Conservation (phyloP, 2,888 invertebrate genomes). For the Pristionchus mayeri region DNA sequence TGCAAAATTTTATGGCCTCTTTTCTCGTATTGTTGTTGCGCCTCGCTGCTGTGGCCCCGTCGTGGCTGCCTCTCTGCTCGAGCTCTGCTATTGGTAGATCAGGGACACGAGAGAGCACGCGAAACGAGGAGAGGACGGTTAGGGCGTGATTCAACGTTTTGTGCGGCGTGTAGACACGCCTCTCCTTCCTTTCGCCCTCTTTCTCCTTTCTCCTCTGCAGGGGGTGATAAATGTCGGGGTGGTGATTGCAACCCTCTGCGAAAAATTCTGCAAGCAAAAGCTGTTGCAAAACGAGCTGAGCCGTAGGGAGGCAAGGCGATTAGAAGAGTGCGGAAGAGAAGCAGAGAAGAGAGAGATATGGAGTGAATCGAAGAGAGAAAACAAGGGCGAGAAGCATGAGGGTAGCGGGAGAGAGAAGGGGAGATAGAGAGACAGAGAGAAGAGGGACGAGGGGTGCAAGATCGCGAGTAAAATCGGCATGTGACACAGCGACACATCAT, state of each 20-base stretch:
- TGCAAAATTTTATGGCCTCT: neutral
- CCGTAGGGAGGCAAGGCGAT: neutral
- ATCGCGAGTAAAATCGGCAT: constrained; percentile 15
- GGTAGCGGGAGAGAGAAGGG: neutral
- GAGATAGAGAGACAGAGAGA: neutral
- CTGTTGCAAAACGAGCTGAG: constrained; percentile 33
- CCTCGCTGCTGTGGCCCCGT: neutral
- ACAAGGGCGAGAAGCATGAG: neutral
- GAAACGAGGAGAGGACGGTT: neutral
- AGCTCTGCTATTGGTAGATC: neutral
- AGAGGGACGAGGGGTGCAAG: neutral
- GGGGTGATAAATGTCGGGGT: constrained; percentile 32
- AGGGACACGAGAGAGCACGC: neutral
- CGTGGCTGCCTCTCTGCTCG: neutral
- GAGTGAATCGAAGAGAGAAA: neutral
- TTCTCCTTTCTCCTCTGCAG: neutral
- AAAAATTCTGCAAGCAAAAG: neutral
- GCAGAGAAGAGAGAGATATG: neutral
- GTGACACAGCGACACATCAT: constrained; percentile 30
- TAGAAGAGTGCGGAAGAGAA: neutral
- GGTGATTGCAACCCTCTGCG: neutral
- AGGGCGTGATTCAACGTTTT: neutral
- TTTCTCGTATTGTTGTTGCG: constrained; percentile 10
- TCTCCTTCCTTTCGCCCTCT: neutral
- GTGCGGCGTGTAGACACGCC: constrained; percentile 34